Conservation (phyloP, 2,113 vertebrate species). For the Austrofundulus limnaeus region DNA sequence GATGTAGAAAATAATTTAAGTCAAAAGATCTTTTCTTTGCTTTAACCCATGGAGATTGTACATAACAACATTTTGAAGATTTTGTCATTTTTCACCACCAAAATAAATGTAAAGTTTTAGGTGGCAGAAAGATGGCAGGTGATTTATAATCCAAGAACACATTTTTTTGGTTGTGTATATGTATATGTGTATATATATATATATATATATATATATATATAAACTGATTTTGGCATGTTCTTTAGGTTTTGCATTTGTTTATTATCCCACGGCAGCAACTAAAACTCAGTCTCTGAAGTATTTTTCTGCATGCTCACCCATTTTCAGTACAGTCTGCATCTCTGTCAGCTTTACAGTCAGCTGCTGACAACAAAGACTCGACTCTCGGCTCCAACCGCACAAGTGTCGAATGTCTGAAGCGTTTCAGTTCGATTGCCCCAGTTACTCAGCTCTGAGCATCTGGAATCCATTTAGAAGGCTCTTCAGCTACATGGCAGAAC, state of each 20-base stretch:
- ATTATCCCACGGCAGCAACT: not conserved
- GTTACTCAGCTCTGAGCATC: slow-evolving; percentile 56
- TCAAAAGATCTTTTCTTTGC: too few species aligned
- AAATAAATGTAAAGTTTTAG: too few species aligned
- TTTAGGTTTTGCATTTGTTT: not conserved
- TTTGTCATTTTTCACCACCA: too few species aligned
- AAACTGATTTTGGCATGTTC: not conserved
- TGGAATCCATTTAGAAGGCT: slow-evolving; percentile 68
- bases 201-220: too few species aligned
- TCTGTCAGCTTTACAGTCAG: slow-evolving; percentile 8
- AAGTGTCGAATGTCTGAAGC: slow-evolving; percentile 39
- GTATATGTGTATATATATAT: too few species aligned
- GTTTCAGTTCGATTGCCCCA: slow-evolving; percentile 42
- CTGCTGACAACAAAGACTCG: slow-evolving; percentile 31
- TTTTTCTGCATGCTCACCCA: slow-evolving; percentile 1
- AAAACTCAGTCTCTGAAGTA: not conserved
- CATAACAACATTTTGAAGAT: too few species aligned
- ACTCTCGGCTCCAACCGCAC: slow-evolving; percentile 28
- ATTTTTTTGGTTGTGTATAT: too few species aligned
- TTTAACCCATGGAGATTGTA: too few species aligned
- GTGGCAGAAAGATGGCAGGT: not conserved
- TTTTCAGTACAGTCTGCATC: slow-evolving; percentile 10
- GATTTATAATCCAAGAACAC: too few species aligned
- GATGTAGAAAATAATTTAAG: too few species aligned
- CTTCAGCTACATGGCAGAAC: slow-evolving; percentile 46